Conservation (phyloP, 2,113 vertebrate genomes). For the Lepisosteus oculatus region DNA sequence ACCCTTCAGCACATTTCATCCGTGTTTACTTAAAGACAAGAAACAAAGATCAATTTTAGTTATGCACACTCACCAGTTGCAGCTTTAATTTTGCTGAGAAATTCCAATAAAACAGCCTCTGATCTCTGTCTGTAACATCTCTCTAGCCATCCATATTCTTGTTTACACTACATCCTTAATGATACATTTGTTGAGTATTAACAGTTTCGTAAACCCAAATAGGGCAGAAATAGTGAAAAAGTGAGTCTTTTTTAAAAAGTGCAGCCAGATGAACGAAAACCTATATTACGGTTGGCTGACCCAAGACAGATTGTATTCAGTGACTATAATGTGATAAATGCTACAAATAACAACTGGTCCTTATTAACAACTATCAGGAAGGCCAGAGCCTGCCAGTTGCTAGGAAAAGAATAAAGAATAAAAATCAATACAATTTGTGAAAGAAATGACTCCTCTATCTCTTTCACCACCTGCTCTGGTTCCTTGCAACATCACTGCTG, state of each 20-base stretch:
- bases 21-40: too few relatives aligned
- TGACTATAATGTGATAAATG: conserved; percentile 51
- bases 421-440: neutral
- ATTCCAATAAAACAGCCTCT: too few relatives aligned
- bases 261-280: conserved; percentile 26
- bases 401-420: conserved; percentile 36
- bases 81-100: too few relatives aligned
- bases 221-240: too few relatives aligned
- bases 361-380: conserved; percentile 51
- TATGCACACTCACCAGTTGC: too few relatives aligned
- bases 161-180: too few relatives aligned
- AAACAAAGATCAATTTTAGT: too few relatives aligned
- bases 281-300: conserved; percentile 47
- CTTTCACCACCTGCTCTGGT: conserved; percentile 70
- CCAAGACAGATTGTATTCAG: conserved; percentile 51
- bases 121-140: too few relatives aligned
- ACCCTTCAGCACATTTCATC: too few relatives aligned
- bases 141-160: too few relatives aligned
- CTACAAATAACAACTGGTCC: conserved; percentile 57
- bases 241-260: neutral
- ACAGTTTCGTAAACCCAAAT: too few relatives aligned
- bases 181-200: too few relatives aligned
- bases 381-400: conserved; percentile 36
- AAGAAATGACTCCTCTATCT: conserved; percentile 24
- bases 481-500: conserved; percentile 51